Conservation (phyloP, 2,888 invertebrate species). For the Andrena flavipes region DNA sequence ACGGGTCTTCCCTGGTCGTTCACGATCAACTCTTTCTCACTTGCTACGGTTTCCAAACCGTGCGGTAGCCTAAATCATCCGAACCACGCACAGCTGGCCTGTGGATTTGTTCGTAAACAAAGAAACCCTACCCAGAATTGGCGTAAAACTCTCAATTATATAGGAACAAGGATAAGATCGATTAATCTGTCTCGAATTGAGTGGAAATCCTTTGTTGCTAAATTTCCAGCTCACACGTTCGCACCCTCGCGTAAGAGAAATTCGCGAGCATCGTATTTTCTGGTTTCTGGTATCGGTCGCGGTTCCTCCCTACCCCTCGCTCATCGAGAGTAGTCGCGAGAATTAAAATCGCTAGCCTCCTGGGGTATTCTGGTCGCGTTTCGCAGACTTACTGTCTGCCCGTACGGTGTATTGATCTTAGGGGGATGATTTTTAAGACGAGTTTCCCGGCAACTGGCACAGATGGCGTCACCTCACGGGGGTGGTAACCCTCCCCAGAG, state of each 20-base stretch:
- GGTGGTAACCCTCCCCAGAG: constrained; percentile 27
- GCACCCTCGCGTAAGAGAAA: background rate
- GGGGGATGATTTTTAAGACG: constrained; percentile 81
- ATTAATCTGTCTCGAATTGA: too few relatives aligned
- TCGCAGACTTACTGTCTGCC: constrained; percentile 71
- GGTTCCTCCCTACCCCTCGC: background rate
- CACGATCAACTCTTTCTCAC: constrained; percentile 29
- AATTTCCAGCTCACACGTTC: background rate
- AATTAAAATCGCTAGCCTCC: constrained; percentile 40
- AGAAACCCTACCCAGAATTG: constrained; percentile 38
- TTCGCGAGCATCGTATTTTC: background rate
- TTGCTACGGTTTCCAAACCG: constrained; percentile 64
- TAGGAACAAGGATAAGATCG: too few relatives aligned
- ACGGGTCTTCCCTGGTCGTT: constrained; percentile 67
- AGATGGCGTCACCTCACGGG: constrained; percentile 79
- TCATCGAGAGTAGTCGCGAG: background rate
- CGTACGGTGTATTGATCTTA: constrained; percentile 80
- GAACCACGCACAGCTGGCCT: constrained; percentile 8
- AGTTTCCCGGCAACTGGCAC: constrained; percentile 75
- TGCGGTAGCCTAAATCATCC: constrained; percentile 27
- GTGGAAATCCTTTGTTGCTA: too few relatives aligned
- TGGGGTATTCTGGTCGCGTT: constrained; percentile 35
- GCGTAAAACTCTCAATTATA: background rate
- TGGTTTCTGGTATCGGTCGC: background rate
- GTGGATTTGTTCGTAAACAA: constrained; percentile 29